These are phyloP conservation scores for Dasyprocta punctata DNA, from an alignment of 2,113 vertebrate genomes.

Conservation along the genomic window DNA sequence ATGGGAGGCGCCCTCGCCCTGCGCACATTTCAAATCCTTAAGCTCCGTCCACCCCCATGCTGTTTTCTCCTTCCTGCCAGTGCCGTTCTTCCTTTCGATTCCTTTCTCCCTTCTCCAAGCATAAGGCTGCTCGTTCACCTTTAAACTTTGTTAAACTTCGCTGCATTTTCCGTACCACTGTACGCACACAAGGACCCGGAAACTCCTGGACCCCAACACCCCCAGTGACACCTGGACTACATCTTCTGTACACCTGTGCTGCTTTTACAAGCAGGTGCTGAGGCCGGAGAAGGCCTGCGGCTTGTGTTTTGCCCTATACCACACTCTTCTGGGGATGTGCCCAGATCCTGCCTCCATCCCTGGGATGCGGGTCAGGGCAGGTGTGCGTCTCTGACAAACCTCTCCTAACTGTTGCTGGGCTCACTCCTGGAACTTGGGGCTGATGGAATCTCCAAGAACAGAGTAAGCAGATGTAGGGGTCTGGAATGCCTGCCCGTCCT, in stretches of 20 bases:
- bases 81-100: background rate
- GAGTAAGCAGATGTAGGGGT: background rate
- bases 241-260: background rate
- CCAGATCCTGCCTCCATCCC: background rate
- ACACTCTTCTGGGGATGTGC: background rate
- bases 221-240: background rate
- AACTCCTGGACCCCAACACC: background rate
- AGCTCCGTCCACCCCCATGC: no score
- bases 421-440: background rate
- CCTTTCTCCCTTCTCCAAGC: background rate
- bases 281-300: background rate
- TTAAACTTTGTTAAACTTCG: background rate
- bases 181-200: background rate
- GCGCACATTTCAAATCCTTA: no score
- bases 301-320: background rate
- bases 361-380: background rate
- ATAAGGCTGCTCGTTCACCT: background rate
- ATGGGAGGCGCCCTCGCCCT: background rate
- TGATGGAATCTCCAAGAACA: background rate
- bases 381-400: background rate
- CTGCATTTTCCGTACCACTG: background rate
- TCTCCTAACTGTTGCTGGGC: background rate
- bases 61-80: background rate
- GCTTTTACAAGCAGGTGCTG: background rate
- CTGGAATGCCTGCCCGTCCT: background rate